Evolutionary conservation across 2,888 invertebrate genomes (phyloP).

Genomic region (Acleris holmiana): DNA sequence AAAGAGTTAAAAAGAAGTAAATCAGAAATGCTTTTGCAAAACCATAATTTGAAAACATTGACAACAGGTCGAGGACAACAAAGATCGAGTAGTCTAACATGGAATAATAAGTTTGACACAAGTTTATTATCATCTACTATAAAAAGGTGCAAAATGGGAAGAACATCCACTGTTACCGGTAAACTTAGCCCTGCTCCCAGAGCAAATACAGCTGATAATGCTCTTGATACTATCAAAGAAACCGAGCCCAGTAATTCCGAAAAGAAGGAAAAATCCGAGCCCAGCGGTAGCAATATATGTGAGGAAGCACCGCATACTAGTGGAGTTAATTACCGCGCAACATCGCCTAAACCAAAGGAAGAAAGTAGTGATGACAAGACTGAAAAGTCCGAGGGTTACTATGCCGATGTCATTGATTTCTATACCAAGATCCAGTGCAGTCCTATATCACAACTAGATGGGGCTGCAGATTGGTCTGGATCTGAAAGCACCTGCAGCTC

Average conservation of each 20-base stretch:
- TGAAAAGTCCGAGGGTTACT: slow-evolving; percentile 75
- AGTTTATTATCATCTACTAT: slow-evolving; percentile 84
- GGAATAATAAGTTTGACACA: slow-evolving; percentile 89
- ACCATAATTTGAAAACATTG: slow-evolving; percentile 76
- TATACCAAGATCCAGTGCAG: slow-evolving; percentile 82
- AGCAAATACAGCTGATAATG: slow-evolving; percentile 57
- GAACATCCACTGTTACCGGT: slow-evolving; percentile 72
- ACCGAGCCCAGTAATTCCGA: slow-evolving; percentile 54
- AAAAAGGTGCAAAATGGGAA: slow-evolving; percentile 87
- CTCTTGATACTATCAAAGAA: slow-evolving; percentile 70
- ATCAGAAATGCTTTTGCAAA: slow-evolving; percentile 85
- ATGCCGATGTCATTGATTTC: slow-evolving; percentile 80
- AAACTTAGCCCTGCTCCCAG: slow-evolving; percentile 75
- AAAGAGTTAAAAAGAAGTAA: slow-evolving; percentile 87
- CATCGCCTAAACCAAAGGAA: slow-evolving; percentile 73
- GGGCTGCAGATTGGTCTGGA: slow-evolving; percentile 87
- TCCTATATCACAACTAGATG: slow-evolving; percentile 88
- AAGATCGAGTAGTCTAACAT: slow-evolving; percentile 87
- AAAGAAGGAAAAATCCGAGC: slow-evolving; percentile 68
- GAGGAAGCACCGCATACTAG: slow-evolving; percentile 76
- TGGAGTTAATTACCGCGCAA: slow-evolving; percentile 70
- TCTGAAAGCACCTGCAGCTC: slow-evolving; percentile 80
- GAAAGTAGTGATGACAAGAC: slow-evolving; percentile 61
- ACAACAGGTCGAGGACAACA: slow-evolving; percentile 85
- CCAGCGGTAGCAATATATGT: slow-evolving; percentile 56